phyloP scores from a whole-genome alignment of 2,888 invertebrate species.

The Neuroscelio doddi region DNA sequence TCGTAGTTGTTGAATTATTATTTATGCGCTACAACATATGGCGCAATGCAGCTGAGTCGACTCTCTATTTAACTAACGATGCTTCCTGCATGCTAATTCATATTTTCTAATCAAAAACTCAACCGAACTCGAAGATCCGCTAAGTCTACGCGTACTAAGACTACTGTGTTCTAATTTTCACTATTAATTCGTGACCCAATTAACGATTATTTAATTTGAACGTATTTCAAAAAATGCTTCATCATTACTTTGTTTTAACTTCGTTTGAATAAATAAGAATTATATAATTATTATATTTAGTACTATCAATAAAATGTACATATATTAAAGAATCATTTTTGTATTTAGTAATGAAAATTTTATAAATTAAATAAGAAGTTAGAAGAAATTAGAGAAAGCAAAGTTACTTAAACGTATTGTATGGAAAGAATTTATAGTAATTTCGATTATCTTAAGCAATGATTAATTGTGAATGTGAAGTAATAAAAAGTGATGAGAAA shows the following conservation, averaged over 20 bases:
- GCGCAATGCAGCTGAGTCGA: slow-evolving; percentile 52
- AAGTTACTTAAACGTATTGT: too few species aligned
- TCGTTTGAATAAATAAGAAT: too few species aligned
- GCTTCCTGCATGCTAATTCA: slow-evolving; percentile 63
- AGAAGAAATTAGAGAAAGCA: too few species aligned
- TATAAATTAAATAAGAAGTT: too few species aligned
- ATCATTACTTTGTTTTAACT: too few species aligned
- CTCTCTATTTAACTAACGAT: slow-evolving; percentile 61
- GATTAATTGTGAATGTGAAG: slow-evolving; percentile 7
- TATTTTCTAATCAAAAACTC: slow-evolving; percentile 61
- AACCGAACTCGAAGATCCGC: slow-evolving; percentile 45
- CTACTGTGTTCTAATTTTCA: slow-evolving; percentile 63
- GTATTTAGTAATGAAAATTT: too few species aligned
- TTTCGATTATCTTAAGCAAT: background rate
- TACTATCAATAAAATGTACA: too few species aligned
- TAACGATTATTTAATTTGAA: slow-evolving; percentile 27
- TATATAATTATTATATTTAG: too few species aligned
- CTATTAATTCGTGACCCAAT: slow-evolving; percentile 60
- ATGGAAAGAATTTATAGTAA: too few species aligned
- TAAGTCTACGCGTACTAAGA: slow-evolving; percentile 29
- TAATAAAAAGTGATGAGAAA: slow-evolving; percentile 1
- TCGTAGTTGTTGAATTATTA: slow-evolving; percentile 47
- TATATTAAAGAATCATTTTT: too few species aligned
- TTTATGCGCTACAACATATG: slow-evolving; percentile 45
- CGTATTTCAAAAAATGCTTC: too few species aligned